Conservation (phyloP, 2,113 vertebrate species). For the Ictalurus furcatus region DNA sequence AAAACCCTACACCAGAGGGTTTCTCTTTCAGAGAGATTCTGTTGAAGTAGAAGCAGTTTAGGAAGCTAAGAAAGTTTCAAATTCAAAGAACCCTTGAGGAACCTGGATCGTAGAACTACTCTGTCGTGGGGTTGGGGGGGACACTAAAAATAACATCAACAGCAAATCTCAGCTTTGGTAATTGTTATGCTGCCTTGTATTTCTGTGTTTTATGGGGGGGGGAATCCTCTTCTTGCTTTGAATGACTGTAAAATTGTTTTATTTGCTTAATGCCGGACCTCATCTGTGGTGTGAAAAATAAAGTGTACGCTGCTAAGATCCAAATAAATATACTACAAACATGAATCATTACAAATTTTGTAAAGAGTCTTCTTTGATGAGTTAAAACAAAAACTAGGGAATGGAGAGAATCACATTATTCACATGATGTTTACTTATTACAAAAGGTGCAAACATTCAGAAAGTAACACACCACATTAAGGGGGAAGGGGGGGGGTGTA, state of each 20-base stretch:
- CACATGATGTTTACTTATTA: no score
- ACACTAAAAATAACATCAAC: neutral
- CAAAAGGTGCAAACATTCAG: no score
- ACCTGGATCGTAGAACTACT: neutral
- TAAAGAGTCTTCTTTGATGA: neutral
- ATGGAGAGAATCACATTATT: no score
- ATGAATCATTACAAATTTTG: neutral
- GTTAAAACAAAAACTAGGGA: neutral
- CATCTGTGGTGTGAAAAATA: neutral
- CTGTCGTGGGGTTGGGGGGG: neutral
- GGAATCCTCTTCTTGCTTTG: neutral
- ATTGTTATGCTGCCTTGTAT: neutral
- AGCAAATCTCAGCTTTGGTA: neutral
- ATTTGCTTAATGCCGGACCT: conserved; percentile 12
- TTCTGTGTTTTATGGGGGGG: neutral
- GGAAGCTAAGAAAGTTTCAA: neutral
- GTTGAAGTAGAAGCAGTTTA: conserved; percentile 7
- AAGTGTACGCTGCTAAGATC: conserved; percentile 9
- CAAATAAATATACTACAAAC: neutral
- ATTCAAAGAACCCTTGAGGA: neutral
- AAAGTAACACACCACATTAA: no score
- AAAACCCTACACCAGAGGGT: neutral
- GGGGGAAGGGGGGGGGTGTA: no score
- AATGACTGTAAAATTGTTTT: neutral
- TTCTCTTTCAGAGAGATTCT: neutral